A percentile compares a stretch with the other conserved stretches of the same genome.
phyloP scores from a whole-genome alignment of 2,113 vertebrate genomes.

The Rhynchopsitta pachyrhyncha region DNA sequence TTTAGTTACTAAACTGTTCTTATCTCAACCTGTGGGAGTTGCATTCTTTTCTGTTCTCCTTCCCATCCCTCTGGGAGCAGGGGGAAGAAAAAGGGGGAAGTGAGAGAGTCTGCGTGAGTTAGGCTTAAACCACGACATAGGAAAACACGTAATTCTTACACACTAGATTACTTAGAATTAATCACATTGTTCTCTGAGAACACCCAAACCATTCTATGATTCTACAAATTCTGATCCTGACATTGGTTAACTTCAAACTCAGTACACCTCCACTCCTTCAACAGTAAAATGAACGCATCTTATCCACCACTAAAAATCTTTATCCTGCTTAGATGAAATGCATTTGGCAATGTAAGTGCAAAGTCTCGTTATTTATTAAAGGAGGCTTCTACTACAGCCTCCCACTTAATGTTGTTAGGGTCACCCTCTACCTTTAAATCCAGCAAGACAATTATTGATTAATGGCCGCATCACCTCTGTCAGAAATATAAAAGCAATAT shows the following conservation, averaged over 20 bases:
- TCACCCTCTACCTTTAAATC: constrained; percentile 24
- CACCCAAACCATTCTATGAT: neutral
- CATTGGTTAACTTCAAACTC: neutral
- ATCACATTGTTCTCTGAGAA: neutral
- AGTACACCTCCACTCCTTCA: neutral
- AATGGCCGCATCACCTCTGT: neutral
- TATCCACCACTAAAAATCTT: neutral
- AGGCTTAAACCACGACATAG: too few relatives aligned
- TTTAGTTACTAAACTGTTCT: too few relatives aligned
- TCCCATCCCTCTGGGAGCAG: too few relatives aligned
- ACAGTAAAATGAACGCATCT: neutral
- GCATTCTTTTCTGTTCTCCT: too few relatives aligned
- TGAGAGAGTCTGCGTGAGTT: too few relatives aligned
- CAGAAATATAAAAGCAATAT: constrained; percentile 42
- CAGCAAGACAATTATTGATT: constrained; percentile 40
- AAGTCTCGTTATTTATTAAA: constrained; percentile 50
- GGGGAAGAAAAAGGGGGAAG: too few relatives aligned
- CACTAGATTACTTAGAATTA: neutral
- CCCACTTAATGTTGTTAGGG: neutral
- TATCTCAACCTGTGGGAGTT: too few relatives aligned
- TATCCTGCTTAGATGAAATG: neutral
- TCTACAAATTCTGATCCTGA: neutral
- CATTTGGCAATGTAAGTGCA: neutral
- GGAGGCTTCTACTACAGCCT: neutral
- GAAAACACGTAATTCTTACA: neutral